Percentiles rank a stretch among this genome's conserved stretches.
phyloP scores from a whole-genome alignment of 2,113 vertebrate species.

The Pimephales promelas region DNA sequence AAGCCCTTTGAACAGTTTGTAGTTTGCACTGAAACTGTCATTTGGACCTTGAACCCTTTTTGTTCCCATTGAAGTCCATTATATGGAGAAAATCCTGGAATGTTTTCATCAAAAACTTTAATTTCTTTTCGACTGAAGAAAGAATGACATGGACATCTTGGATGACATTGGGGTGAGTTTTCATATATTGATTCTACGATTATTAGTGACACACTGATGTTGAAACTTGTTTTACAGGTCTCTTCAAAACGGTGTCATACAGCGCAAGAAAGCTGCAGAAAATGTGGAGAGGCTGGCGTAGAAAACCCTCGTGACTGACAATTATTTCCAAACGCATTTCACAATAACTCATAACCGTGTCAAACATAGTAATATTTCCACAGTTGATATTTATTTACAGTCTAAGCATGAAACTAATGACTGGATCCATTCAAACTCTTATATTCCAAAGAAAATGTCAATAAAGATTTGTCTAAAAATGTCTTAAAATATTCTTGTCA shows the following conservation, averaged over 20 bases:
- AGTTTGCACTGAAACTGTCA: too few species aligned
- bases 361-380: background rate
- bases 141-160: too few species aligned
- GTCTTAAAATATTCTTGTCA: background rate
- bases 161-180: too few species aligned
- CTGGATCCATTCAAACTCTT: background rate
- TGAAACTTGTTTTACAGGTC: slow-evolving; percentile 72
- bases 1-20: too few species aligned
- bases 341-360: background rate
- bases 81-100: too few species aligned
- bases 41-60: too few species aligned
- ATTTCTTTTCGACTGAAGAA: too few species aligned
- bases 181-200: background rate
- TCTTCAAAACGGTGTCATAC: slow-evolving; percentile 86
- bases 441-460: background rate
- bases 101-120: too few species aligned
- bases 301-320: slow-evolving; percentile 68
- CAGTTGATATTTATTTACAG: background rate
- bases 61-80: too few species aligned
- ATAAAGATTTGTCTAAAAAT: too few species aligned
- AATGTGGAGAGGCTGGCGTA: slow-evolving; percentile 90
- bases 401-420: background rate
- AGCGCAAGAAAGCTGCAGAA: slow-evolving; percentile 88
- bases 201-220: background rate
- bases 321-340: background rate